Evolutionary conservation across 2,797 vertebrate species (phyloP).

Genomic region (Sparus aurata): DNA sequence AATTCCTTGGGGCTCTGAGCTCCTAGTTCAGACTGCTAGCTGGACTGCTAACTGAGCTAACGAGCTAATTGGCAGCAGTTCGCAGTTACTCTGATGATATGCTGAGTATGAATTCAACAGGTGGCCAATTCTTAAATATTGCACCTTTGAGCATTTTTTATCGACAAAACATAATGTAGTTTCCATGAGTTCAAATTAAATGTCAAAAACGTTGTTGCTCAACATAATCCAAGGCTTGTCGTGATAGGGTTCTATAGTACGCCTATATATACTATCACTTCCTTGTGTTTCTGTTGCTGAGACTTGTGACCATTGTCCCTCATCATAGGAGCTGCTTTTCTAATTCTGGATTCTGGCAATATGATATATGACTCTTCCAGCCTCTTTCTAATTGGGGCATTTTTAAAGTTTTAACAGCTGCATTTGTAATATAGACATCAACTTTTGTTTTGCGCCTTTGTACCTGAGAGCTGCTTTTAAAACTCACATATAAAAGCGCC

Average conservation of each 20-base stretch:
- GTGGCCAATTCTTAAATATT: too few relatives aligned
- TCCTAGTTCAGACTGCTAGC: too few relatives aligned
- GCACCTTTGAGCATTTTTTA: too few relatives aligned
- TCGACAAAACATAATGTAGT: too few relatives aligned
- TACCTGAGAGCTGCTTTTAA: conserved; percentile 1
- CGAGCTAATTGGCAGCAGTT: too few relatives aligned
- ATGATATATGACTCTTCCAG: neutral
- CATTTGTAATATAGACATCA: neutral
- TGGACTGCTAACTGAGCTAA: too few relatives aligned
- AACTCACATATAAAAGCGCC: neutral
- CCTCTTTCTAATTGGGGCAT: neutral
- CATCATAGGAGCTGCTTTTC: neutral
- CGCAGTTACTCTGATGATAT: too few relatives aligned
- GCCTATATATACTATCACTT: neutral
- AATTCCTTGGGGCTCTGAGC: too few relatives aligned
- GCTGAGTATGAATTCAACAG: too few relatives aligned
- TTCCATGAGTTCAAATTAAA: neutral
- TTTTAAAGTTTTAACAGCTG: neutral
- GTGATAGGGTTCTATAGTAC: neutral
- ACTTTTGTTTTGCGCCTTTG: neutral
- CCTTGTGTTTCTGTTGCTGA: neutral
- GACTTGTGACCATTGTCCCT: neutral
- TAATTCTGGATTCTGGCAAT: neutral
- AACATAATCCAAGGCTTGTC: neutral
- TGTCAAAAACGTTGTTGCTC: neutral